A percentile compares a stretch with the other conserved stretches of the same genome.
These are phyloP conservation scores for Echinops telfairi DNA, from an alignment of 2,113 vertebrate species.

Conservation along the genomic window DNA sequence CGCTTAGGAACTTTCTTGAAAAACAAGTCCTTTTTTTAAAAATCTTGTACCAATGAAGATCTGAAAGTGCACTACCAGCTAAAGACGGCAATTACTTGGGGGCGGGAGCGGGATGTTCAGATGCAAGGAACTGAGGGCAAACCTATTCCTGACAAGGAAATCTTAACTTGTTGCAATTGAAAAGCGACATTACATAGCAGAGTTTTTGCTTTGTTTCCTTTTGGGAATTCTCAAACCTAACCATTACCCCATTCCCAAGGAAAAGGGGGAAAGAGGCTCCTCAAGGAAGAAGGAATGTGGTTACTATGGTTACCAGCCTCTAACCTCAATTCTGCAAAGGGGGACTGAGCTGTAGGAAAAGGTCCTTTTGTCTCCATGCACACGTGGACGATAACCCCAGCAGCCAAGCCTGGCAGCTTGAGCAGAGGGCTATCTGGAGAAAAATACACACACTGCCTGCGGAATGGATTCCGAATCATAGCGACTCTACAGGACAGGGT, in stretches of 20 bases:
- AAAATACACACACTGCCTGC: not conserved
- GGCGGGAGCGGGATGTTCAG: not conserved
- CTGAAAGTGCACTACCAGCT: not conserved
- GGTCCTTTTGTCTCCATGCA: slow-evolving; percentile 29
- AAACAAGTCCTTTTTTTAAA: not conserved
- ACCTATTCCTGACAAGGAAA: not conserved
- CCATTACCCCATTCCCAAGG: slow-evolving; percentile 15
- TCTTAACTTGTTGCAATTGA: not conserved
- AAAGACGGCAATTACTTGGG: not conserved
- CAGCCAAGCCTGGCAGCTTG: not conserved
- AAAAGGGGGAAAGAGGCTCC: not conserved
- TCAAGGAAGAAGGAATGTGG: not conserved
- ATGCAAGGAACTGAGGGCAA: not conserved
- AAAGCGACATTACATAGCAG: not conserved
- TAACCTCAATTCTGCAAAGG: not conserved
- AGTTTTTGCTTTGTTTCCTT: not conserved
- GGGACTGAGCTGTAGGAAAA: not conserved
- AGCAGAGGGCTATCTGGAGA: not conserved
- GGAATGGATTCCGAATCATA: no score
- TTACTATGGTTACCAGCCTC: slow-evolving; percentile 49
- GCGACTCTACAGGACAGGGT: not conserved
- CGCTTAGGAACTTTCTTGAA: not conserved
- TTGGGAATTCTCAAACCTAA: not conserved
- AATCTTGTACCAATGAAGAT: not conserved
- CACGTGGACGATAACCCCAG: not conserved